Conservation (phyloP, 2,888 invertebrate genomes). For the Ophioninae sp. region DNA sequence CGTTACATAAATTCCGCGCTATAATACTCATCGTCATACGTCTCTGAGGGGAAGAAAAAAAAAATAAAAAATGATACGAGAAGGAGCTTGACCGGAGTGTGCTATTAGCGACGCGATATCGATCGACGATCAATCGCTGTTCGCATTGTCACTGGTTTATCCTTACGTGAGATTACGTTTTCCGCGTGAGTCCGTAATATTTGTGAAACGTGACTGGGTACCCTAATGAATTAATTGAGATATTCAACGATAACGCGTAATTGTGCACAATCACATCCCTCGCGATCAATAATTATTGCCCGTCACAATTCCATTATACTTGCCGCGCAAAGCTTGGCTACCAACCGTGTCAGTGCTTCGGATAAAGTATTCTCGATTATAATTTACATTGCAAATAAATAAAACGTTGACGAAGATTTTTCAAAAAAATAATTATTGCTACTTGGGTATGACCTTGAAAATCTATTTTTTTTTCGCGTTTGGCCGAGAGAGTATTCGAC, state of each 20-base stretch:
- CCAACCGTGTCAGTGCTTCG: neutral
- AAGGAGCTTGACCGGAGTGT: conserved; percentile 9
- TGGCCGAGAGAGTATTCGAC: no score
- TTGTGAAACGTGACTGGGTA: conserved; percentile 24
- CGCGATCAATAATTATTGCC: neutral
- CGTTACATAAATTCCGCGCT: conserved; percentile 26
- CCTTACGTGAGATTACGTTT: conserved; percentile 1
- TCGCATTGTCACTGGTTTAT: neutral
- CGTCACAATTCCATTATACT: neutral
- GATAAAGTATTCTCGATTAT: neutral
- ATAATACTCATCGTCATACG: conserved; percentile 11
- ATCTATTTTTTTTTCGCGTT: no score
- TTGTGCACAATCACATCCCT: neutral
- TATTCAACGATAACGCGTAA: neutral
- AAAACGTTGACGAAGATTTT: neutral
- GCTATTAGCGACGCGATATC: conserved; percentile 11
- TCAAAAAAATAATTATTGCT: neutral
- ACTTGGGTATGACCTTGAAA: neutral
- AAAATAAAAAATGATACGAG: neutral
- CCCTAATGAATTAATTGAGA: neutral
- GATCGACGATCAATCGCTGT: neutral
- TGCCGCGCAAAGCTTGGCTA: neutral
- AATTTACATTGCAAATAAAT: conserved; percentile 2
- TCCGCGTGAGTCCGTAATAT: conserved; percentile 1
- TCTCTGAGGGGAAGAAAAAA: conserved; percentile 10